These are phyloP conservation scores for Thrips palmi DNA, from an alignment of 1,140 invertebrate species.

Conservation along the genomic window DNA sequence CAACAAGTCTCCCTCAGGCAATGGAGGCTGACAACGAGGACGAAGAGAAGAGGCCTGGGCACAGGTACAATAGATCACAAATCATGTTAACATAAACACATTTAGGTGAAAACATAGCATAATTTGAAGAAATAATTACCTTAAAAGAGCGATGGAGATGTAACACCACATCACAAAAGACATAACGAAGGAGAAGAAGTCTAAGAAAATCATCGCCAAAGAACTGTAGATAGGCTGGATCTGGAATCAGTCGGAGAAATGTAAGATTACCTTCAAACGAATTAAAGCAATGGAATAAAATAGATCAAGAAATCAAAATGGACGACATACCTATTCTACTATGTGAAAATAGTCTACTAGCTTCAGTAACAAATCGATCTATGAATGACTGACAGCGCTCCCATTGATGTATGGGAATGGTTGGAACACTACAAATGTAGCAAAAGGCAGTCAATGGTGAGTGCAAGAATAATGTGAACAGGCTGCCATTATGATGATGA, in stretches of 20 bases:
- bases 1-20: conserved; percentile 77
- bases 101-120: neutral
- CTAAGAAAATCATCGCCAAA: conserved; percentile 89
- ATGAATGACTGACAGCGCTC: conserved; percentile 75
- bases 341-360: conserved; percentile 59
- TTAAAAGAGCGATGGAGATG: conserved; percentile 62
- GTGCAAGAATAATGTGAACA: conserved; percentile 91
- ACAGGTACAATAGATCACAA: conserved; percentile 6
- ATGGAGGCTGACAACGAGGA: conserved; percentile 63
- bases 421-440: conserved; percentile 75
- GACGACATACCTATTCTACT: conserved; percentile 58
- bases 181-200: conserved; percentile 67
- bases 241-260: conserved; percentile 33
- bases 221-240: conserved; percentile 66
- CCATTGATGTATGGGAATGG: conserved; percentile 72
- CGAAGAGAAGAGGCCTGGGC: conserved; percentile 64
- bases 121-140: conserved; percentile 19
- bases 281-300: conserved; percentile 6
- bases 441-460: conserved; percentile 85
- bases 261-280: neutral
- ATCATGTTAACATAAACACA: conserved; percentile 4
- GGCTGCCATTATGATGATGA: conserved; percentile 74
- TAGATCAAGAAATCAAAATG: neutral
- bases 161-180: conserved; percentile 82
- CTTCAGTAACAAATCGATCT: conserved; percentile 79